These are phyloP conservation scores for Chloroceryle amazona DNA, from an alignment of 2,797 vertebrate genomes.

Conservation along the genomic window DNA sequence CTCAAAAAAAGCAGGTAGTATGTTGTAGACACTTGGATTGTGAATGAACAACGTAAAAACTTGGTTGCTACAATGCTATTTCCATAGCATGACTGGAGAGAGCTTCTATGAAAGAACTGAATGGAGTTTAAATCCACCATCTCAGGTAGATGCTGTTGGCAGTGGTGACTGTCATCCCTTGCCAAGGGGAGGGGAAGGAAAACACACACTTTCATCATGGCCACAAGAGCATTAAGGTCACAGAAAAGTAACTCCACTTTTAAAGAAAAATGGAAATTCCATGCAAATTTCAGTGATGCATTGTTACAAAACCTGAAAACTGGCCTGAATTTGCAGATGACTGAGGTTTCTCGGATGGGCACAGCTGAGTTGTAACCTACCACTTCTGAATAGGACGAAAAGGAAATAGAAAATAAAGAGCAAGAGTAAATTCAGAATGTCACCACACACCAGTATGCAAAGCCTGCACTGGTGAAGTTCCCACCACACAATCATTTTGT, in stretches of 20 bases:
- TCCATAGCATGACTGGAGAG: not conserved
- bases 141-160: not conserved
- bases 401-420: not conserved
- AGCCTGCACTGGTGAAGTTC: not conserved
- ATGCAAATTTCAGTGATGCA: not conserved
- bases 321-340: not conserved
- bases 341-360: accelerated
- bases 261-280: not conserved
- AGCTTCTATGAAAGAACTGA: not conserved
- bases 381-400: not conserved
- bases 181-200: not conserved
- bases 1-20: not conserved
- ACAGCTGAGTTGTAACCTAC: accelerated
- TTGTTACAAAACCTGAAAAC: not conserved
- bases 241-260: not conserved
- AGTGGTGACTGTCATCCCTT: not conserved
- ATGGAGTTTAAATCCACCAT: not conserved
- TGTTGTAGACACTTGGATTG: not conserved
- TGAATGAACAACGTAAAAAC: not conserved
- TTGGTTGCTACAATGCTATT: not conserved
- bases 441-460: not conserved
- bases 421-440: not conserved
- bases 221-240: not conserved
- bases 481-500: not conserved
- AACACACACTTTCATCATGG: not conserved